phyloP scores from a whole-genome alignment of 2,888 invertebrate species.

The Pollenia griseotomentosa region DNA sequence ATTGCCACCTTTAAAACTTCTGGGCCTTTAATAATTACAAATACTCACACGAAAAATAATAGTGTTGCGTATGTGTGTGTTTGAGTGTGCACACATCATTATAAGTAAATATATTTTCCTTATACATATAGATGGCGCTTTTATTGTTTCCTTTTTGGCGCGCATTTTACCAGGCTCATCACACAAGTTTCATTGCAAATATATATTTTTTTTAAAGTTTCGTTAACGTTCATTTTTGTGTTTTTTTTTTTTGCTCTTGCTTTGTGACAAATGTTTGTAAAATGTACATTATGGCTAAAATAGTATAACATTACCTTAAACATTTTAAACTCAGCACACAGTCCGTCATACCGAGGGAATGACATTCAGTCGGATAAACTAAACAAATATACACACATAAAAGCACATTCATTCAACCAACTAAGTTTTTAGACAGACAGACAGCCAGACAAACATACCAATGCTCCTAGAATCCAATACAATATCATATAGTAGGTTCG shows the following conservation, averaged over 20 bases:
- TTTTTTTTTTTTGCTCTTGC: conserved; percentile 8
- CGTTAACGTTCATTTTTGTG: conserved; percentile 8
- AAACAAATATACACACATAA: background rate
- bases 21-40: conserved; percentile 6
- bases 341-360: background rate
- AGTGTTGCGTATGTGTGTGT: conserved; percentile 18
- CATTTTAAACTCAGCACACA: conserved; percentile 33
- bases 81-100: conserved; percentile 3
- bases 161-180: conserved; percentile 71
- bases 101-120: conserved; percentile 44
- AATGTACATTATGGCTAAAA: conserved; percentile 61
- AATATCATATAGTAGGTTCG: conserved; percentile 24
- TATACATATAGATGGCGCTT: conserved; percentile 73
- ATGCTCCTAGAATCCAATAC: conserved; percentile 49
- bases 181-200: conserved; percentile 50
- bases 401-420: conserved; percentile 21
- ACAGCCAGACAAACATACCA: conserved; percentile 29
- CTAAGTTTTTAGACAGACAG: conserved; percentile 21
- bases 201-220: conserved; percentile 40
- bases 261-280: conserved; percentile 65
- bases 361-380: conserved; percentile 4
- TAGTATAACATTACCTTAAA: conserved; percentile 61
- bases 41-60: background rate
- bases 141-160: conserved; percentile 77
- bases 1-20: background rate